Conservation (phyloP, 2,888 invertebrate genomes). For the Oxyscelio sp. region DNA sequence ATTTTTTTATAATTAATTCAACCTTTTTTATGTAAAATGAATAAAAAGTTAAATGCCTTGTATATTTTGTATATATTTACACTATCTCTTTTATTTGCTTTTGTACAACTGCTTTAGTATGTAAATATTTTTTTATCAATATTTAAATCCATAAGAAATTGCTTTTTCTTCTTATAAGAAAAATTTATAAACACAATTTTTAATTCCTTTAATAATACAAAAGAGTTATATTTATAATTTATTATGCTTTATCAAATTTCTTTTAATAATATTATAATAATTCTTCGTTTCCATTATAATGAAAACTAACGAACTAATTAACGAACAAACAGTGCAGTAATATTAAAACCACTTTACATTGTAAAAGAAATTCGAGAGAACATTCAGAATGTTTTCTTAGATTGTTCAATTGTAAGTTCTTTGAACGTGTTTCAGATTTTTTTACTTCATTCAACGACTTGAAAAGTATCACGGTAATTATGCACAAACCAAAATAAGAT, state of each 20-base stretch:
- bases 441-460: slow-evolving; percentile 8
- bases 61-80: too few relatives aligned
- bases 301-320: slow-evolving; percentile 3
- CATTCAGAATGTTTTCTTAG: slow-evolving; percentile 18
- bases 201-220: too few relatives aligned
- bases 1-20: too few relatives aligned
- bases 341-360: slow-evolving; percentile 18
- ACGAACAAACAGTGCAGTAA: slow-evolving; percentile 19
- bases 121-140: too few relatives aligned
- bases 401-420: slow-evolving; percentile 1
- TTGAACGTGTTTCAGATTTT: slow-evolving; percentile 12
- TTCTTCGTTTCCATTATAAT: neutral
- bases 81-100: too few relatives aligned
- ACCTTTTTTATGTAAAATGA: too few relatives aligned
- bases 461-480: slow-evolving; percentile 4
- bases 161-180: too few relatives aligned
- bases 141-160: too few relatives aligned
- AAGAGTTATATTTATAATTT: too few relatives aligned
- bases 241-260: neutral
- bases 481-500: neutral
- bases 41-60: too few relatives aligned
- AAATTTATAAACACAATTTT: too few relatives aligned
- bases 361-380: slow-evolving; percentile 14
- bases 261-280: neutral
- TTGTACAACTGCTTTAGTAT: too few relatives aligned